These are phyloP conservation scores for Euura saliciscinereae DNA, from an alignment of 1,140 invertebrate genomes.

Conservation along the genomic window DNA sequence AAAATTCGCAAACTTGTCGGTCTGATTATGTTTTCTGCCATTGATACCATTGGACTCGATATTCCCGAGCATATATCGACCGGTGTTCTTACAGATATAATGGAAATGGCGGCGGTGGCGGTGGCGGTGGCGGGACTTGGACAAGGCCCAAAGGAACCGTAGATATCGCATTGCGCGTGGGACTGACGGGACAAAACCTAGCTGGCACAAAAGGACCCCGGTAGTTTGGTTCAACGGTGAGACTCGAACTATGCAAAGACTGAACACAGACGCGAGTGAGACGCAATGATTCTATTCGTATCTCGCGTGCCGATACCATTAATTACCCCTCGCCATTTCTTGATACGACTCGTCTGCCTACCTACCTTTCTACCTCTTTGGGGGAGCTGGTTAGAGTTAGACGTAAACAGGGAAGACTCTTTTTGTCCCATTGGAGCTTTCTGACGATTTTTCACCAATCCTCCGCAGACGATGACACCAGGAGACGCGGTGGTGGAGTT, in stretches of 20 bases:
- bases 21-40: too few relatives aligned
- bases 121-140: slow-evolving; percentile 9
- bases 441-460: too few relatives aligned
- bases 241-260: background rate
- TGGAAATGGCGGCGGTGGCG: slow-evolving; percentile 42
- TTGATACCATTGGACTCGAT: too few relatives aligned
- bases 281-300: background rate
- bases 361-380: too few relatives aligned
- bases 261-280: background rate
- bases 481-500: too few relatives aligned
- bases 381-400: too few relatives aligned
- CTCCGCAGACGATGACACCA: too few relatives aligned
- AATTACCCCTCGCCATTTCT: slow-evolving; percentile 7
- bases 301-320: slow-evolving; percentile 6
- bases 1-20: too few relatives aligned
- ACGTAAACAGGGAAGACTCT: too few relatives aligned
- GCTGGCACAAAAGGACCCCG: slow-evolving; percentile 45
- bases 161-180: slow-evolving; percentile 57
- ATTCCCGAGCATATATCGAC: too few relatives aligned
- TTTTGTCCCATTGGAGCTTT: too few relatives aligned
- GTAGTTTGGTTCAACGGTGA: background rate
- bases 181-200: slow-evolving; percentile 60
- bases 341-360: background rate
- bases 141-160: slow-evolving; percentile 50
- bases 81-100: slow-evolving; percentile 26